These are phyloP conservation scores for Napeogenes sylphis DNA, from an alignment of 2,888 invertebrate species.

Conservation along the genomic window DNA sequence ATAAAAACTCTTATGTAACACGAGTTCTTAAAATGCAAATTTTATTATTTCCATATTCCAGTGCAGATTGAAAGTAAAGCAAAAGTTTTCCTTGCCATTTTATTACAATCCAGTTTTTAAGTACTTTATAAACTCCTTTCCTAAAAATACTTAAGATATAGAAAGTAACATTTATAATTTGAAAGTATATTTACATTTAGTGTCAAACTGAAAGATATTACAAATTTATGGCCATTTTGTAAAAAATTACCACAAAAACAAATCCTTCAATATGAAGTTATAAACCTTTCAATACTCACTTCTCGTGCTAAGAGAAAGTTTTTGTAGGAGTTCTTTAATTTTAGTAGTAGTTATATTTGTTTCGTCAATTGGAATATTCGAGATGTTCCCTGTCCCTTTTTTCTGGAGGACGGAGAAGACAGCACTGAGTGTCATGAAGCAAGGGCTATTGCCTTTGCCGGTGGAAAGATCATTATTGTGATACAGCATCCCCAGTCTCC, in stretches of 20 bases:
- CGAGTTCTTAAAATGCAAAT: constrained; percentile 5
- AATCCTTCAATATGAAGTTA: neutral
- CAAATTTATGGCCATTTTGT: neutral
- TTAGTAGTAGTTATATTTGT: constrained; percentile 73
- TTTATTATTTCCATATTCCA: neutral
- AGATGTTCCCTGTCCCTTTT: constrained; percentile 71
- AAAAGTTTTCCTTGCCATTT: constrained; percentile 6
- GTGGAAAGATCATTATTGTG: constrained; percentile 81
- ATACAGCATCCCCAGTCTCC: constrained; percentile 82
- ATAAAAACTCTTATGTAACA: neutral
- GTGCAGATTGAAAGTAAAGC: neutral
- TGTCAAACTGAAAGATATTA: too few species aligned
- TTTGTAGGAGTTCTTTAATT: constrained; percentile 78
- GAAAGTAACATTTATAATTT: too few species aligned
- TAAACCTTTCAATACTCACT: constrained; percentile 77
- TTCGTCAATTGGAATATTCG: constrained; percentile 80
- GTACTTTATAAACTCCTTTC: too few species aligned
- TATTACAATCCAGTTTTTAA: neutral
- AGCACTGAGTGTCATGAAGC: constrained; percentile 85
- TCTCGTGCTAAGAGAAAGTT: constrained; percentile 80
- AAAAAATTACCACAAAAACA: neutral
- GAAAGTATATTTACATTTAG: neutral
- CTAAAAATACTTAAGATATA: too few species aligned
- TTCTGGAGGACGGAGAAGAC: constrained; percentile 75
- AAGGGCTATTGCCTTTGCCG: constrained; percentile 84